Evolutionary conservation across 2,113 vertebrate species (phyloP), one percentile per base, ranked within the genome.

Genomic region (Anas platyrhynchos): DNA sequence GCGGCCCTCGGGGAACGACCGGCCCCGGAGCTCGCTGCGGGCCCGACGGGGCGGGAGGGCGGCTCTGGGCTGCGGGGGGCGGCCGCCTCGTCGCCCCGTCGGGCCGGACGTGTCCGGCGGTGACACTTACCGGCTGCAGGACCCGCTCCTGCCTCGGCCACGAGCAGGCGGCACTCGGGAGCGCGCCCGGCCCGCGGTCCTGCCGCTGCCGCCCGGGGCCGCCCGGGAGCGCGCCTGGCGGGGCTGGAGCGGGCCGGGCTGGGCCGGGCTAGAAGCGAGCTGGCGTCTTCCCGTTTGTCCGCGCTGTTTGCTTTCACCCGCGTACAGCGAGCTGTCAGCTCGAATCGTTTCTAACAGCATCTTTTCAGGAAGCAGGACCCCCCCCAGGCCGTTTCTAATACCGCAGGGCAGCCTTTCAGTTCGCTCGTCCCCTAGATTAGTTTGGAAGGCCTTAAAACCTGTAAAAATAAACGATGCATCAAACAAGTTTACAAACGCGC

Each of bases 21-120:
- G 21, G 48, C 22, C 50, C 23, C 50, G 50, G 50, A 11, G 50
- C 50, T 25, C 50, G 46, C 20, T 22, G 46, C 46, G 20, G 46
- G 46, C 46, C 46, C 46, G 46, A 11, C 46, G 46, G 46, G 46
- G 46, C 46, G 20, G 46, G 20, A 21, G 46, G 46, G 20, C 46
- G 46, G 46, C 46, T 48, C 46, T 48, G 46, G 46, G 46, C 46
- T 48, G 46, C 20, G 46, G 50, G n/a, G 95, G 96, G 95, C 48
- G 91, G 89, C 82, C 94, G 94, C 97, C 97, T 97, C 97, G 97
- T 97, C n/a, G 21, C 95, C 93, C 96, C 96, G 92, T 97, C 77
- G 83, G 96, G 97, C 98, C 96, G 92, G 96, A 95, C 79, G 71
- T 77, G 94, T 92, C 95, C 97, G 96, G 89, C 94, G 96, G 85